Conservation (phyloP, 2,113 vertebrate genomes). For the Pterophyllum scalare region DNA sequence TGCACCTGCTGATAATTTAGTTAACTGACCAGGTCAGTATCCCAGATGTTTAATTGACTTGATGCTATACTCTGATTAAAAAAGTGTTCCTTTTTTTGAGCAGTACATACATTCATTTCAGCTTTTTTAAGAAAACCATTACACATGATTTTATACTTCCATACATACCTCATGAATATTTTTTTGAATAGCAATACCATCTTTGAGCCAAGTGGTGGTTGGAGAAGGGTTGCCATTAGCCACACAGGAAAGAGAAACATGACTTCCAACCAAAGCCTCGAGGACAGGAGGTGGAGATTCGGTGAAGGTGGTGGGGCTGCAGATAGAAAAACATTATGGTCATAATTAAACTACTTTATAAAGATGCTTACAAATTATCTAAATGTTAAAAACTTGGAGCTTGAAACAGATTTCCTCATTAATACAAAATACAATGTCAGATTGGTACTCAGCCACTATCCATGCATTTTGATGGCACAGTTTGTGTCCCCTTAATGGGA, state of each 20-base stretch:
- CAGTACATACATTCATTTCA: no score
- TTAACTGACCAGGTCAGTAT: no score
- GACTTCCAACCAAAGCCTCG: conserved; percentile 82
- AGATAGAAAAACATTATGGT: neutral
- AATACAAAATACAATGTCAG: neutral
- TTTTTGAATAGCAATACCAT: conserved; percentile 73
- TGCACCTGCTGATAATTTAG: no score
- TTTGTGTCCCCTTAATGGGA: neutral
- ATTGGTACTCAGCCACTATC: neutral
- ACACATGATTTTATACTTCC: neutral
- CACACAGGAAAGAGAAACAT: conserved; percentile 83
- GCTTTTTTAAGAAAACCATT: no score
- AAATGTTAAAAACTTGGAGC: neutral
- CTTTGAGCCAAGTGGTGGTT: conserved; percentile 86
- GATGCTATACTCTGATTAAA: no score
- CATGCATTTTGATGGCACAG: neutral
- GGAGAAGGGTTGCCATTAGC: conserved; percentile 89
- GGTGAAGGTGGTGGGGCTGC: conserved; percentile 86
- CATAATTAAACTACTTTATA: neutral
- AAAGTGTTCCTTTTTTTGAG: no score
- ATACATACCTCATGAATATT: conserved; percentile 77
- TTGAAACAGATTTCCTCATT: neutral
- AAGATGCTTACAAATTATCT: neutral
- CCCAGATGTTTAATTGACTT: no score
- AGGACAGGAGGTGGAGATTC: conserved; percentile 83